These are phyloP conservation scores for Arvicanthis niloticus DNA, from an alignment of 2,113 vertebrate genomes.

Conservation along the genomic window DNA sequence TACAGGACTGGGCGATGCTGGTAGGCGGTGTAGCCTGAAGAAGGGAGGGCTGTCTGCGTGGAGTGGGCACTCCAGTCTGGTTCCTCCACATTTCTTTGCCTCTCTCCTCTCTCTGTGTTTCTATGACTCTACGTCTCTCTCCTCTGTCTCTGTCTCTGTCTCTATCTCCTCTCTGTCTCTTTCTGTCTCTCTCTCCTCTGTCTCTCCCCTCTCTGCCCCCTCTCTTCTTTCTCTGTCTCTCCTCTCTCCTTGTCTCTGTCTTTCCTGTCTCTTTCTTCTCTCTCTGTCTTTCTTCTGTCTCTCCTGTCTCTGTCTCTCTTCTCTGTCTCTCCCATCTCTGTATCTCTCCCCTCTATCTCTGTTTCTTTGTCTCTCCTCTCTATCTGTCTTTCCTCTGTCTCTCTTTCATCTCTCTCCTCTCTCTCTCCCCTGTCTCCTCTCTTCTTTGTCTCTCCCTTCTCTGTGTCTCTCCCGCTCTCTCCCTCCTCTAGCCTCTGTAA, in stretches of 20 bases:
- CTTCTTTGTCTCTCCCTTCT: neutral
- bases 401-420: neutral
- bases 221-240: neutral
- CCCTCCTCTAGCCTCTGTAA: too few species aligned
- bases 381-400: neutral
- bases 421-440: too few species aligned
- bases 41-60: neutral
- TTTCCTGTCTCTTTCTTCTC: too few species aligned
- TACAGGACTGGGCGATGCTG: neutral
- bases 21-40: too few species aligned
- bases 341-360: too few species aligned
- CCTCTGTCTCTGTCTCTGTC: neutral
- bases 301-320: too few species aligned
- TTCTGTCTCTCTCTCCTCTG: neutral
- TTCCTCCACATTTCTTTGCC: neutral
- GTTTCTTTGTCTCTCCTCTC: too few species aligned
- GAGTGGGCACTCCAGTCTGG: neutral
- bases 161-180: neutral
- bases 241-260: neutral
- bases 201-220: neutral
- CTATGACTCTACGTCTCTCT: neutral
- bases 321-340: too few species aligned
- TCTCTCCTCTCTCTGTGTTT: neutral
- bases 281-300: neutral
- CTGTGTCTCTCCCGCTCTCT: neutral